Conservation (phyloP, 2,113 vertebrate genomes). For the Nicator chloris region DNA sequence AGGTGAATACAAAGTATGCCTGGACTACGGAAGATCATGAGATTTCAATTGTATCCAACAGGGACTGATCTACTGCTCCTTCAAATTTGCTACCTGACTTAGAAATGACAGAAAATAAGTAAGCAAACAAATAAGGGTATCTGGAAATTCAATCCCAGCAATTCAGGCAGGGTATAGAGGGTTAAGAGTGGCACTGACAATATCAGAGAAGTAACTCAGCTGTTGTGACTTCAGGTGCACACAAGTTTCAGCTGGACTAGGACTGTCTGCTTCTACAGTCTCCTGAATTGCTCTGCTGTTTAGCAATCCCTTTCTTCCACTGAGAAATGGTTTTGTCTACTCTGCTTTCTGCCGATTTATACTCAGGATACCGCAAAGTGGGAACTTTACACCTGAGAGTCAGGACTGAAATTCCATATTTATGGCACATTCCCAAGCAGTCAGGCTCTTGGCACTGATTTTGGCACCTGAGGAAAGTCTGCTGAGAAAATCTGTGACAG, state of each 20-base stretch:
- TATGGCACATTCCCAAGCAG: background rate
- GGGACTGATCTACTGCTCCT: background rate
- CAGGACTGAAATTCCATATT: background rate
- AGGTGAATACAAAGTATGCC: background rate
- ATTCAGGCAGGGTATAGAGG: background rate
- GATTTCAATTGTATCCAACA: background rate
- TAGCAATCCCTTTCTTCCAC: background rate
- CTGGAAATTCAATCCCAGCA: background rate
- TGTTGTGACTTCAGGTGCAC: background rate
- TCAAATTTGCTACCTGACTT: background rate
- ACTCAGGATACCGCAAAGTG: background rate
- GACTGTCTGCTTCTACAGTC: background rate
- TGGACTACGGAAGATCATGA: background rate
- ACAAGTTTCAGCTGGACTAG: background rate
- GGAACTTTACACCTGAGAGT: background rate
- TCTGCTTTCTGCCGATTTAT: background rate
- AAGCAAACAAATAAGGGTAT: background rate
- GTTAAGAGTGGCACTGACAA: background rate
- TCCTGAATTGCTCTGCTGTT: background rate
- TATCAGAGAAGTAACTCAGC: background rate
- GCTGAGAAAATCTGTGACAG: background rate
- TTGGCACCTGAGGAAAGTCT: background rate
- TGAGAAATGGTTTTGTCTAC: background rate
- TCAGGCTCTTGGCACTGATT: background rate
- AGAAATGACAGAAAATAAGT: background rate